Evolutionary conservation across 1,140 invertebrate species (phyloP), one percentile per base, ranked within the genome.

Genomic region (Colletes gigas): DNA sequence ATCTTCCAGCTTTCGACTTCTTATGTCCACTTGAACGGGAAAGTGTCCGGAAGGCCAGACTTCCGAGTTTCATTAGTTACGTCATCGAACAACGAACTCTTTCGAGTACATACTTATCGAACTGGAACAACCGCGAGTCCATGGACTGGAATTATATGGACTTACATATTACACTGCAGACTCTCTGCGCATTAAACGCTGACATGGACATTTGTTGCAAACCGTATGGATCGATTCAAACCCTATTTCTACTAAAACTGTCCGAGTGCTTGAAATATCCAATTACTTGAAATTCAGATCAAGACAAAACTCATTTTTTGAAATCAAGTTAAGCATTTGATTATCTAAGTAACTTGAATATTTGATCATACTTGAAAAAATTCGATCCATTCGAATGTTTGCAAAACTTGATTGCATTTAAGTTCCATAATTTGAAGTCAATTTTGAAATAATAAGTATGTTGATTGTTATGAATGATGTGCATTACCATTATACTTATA

Each of bases 1-100:
- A 77, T 83, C 74, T 87, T 83, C 66, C 76, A 50, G 73, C 62
- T 44, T 68, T 83, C 68, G 85, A 39, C 14, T 71, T 86, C 52
- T 70, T 85, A 79, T 59, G 73, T 71, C 75, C 66, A n/a, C 68
- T 70, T 59, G 84, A 86, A 69, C 65, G 78, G 76, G 73, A 78
- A 63, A 85, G 81, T 82, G 83, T 78, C 71, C 84, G 75, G 66
- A 69, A 86, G 78, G 82, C 71, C 70, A 69, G 59, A 69, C 71
- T 86, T 86, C 71, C 69, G 60, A 44, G 62, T 86, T 80, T 86
- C 84, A 83, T 86, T 86, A 86, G 72, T 86, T 86, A 85, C 85
- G 84, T 86, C 81, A 19, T 66, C 66, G 75, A 82, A 71, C 71
- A 69, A 66, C 80, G 68, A 80, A 72, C 67, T 71, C 14, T 62